phyloP scores from a whole-genome alignment of 2,113 vertebrate genomes.

The Bettongia penicillata region DNA sequence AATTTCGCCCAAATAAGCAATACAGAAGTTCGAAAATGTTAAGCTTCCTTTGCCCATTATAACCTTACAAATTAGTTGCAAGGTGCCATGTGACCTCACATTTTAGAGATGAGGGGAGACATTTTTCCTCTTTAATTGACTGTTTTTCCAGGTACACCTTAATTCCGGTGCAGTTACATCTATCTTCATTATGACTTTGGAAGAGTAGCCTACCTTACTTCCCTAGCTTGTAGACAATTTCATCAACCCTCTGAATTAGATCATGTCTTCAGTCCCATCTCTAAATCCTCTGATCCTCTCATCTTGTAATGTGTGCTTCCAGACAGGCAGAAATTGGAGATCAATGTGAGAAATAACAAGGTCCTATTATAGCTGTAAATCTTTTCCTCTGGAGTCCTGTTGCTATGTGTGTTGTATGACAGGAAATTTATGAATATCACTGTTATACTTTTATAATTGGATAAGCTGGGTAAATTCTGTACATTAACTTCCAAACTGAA shows the following conservation, averaged over 20 bases:
- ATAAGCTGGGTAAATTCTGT: not conserved
- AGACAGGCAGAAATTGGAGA: conserved; percentile 20
- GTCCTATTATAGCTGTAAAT: conserved; percentile 39
- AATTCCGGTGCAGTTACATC: conserved; percentile 50
- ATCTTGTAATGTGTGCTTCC: not conserved
- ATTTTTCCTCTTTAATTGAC: conserved; percentile 66
- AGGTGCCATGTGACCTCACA: conserved; percentile 55
- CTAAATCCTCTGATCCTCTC: too few relatives aligned
- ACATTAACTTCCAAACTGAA: conserved; percentile 2
- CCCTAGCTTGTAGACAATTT: conserved; percentile 19
- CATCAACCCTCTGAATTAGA: not conserved
- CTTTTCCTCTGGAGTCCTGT: not conserved
- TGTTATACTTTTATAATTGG: conserved; percentile 22
- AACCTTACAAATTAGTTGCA: conserved; percentile 70
- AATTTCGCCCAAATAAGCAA: conserved; percentile 82
- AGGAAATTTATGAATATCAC: conserved; percentile 24
- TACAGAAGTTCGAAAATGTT: conserved; percentile 75
- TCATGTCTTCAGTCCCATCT: too few relatives aligned
- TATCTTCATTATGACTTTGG: conserved; percentile 59
- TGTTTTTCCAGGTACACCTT: conserved; percentile 56
- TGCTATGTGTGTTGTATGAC: not conserved
- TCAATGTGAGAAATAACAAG: conserved; percentile 42
- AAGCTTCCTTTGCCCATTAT: conserved; percentile 67
- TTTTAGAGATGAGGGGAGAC: conserved; percentile 53
- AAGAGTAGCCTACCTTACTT: conserved; percentile 31